These are phyloP conservation scores for Leontopithecus rosalia DNA, from an alignment of 2,797 vertebrate genomes.

Conservation along the genomic window DNA sequence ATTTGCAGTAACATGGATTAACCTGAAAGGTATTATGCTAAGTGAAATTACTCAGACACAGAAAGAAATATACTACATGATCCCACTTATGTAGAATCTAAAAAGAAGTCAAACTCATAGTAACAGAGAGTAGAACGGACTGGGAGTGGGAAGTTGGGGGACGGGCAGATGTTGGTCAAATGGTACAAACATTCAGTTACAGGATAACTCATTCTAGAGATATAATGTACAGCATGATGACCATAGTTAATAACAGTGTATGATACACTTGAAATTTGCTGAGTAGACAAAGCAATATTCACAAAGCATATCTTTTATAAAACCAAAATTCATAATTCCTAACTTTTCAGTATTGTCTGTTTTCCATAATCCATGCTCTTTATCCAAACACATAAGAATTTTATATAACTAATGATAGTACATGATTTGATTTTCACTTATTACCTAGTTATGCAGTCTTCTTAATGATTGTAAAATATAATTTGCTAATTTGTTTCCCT, in stretches of 20 bases:
- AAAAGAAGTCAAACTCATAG: neutral
- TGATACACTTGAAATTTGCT: neutral
- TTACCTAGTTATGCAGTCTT: neutral
- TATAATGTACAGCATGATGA: neutral
- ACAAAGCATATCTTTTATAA: neutral
- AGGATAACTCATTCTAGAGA: neutral
- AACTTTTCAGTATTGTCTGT: neutral
- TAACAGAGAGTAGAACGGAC: neutral
- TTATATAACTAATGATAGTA: neutral
- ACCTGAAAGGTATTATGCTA: neutral
- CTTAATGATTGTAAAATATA: neutral
- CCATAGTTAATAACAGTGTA: neutral
- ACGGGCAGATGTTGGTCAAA: neutral
- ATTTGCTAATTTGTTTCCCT: neutral
- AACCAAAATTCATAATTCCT: slow-evolving; percentile 5
- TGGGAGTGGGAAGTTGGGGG: neutral
- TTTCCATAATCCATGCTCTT: neutral
- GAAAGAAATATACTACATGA: neutral
- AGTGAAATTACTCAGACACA: neutral
- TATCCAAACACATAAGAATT: neutral
- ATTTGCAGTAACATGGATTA: neutral
- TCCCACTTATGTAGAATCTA: neutral
- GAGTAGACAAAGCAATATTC: neutral
- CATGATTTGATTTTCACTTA: slow-evolving; percentile 24
- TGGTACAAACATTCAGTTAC: neutral